These are phyloP conservation scores for Drosophila setosimentum DNA, from an alignment of 2,888 invertebrate species.

Conservation along the genomic window DNA sequence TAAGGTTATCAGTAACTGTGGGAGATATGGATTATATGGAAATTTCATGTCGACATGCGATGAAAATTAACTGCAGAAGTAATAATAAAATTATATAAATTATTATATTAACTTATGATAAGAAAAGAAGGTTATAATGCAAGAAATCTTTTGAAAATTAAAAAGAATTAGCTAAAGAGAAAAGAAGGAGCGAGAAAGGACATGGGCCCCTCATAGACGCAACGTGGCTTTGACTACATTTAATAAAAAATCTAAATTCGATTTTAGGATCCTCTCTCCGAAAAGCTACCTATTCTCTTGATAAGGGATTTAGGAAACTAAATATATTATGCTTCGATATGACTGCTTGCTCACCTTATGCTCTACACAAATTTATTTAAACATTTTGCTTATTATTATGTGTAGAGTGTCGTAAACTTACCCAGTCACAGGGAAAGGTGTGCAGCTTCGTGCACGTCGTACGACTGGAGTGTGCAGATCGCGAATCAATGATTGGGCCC, in stretches of 20 bases:
- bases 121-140: too few relatives aligned
- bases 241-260: not conserved
- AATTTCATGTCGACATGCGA: not conserved
- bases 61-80: too few relatives aligned
- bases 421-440: conserved; percentile 84
- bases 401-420: conserved; percentile 53
- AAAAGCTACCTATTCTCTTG: not conserved
- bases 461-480: conserved; percentile 91
- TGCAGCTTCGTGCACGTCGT: conserved; percentile 88
- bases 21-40: not conserved
- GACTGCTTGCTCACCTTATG: not conserved
- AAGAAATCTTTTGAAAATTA: too few relatives aligned
- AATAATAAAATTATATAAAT: too few relatives aligned
- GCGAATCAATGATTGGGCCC: conserved; percentile 90
- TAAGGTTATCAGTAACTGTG: not conserved
- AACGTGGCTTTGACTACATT: not conserved
- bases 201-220: not conserved
- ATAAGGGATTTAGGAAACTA: not conserved
- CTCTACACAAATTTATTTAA: not conserved
- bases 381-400: not conserved
- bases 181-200: too few relatives aligned
- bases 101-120: too few relatives aligned
- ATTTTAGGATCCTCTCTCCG: too few relatives aligned
- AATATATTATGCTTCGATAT: not conserved
- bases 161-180: too few relatives aligned